These are phyloP conservation scores for Acromyrmex heyeri DNA, from an alignment of 1,140 invertebrate genomes.

Conservation along the genomic window DNA sequence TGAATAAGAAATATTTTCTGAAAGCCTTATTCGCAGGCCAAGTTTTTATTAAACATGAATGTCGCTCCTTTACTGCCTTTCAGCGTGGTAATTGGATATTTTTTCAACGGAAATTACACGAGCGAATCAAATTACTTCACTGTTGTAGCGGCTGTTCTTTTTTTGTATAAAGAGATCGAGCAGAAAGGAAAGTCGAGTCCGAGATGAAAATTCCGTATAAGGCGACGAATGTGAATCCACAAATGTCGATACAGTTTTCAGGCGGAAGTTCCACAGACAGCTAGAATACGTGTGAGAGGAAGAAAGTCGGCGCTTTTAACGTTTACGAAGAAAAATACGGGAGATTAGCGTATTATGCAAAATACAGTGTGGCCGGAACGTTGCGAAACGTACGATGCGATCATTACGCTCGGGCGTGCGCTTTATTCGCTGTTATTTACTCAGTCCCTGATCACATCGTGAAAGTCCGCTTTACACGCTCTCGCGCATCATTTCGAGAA, in stretches of 20 bases:
- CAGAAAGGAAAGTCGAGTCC: constrained; percentile 39
- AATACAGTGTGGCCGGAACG: constrained; percentile 37
- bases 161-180: constrained; percentile 20
- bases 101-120: constrained; percentile 22
- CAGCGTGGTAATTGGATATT: constrained; percentile 26
- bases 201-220: constrained; percentile 52
- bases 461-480: constrained; percentile 58
- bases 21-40: background rate
- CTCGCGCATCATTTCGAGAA: constrained; percentile 49
- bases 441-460: constrained; percentile 36
- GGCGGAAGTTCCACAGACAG: constrained; percentile 18
- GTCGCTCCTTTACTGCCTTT: constrained; percentile 20
- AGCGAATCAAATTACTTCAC: constrained; percentile 9
- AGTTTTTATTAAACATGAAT: constrained; percentile 33
- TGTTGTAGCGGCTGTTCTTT: constrained; percentile 10
- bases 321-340: constrained; percentile 17
- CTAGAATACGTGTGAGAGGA: constrained; percentile 7
- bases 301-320: constrained; percentile 44
- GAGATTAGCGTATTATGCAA: constrained; percentile 58
- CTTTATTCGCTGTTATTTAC: constrained; percentile 62
- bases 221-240: constrained; percentile 35
- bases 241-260: constrained; percentile 29
- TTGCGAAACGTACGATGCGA: constrained; percentile 24
- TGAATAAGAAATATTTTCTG: constrained; percentile 9
- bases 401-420: constrained; percentile 35